Conservation (phyloP, 2,797 vertebrate genomes). For the Sarcophilus harrisii region DNA sequence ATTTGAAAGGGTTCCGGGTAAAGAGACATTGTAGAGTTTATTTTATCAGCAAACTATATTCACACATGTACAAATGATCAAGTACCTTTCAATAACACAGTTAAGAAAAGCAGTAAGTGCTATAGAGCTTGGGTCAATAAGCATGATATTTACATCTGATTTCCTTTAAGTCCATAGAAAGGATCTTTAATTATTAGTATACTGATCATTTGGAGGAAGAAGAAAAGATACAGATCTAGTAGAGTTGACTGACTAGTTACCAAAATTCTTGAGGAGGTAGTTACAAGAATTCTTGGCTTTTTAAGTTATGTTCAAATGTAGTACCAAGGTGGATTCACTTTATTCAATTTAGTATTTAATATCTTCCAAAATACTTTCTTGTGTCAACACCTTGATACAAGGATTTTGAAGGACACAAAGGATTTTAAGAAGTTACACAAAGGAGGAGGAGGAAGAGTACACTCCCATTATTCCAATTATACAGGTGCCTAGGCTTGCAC, state of each 20-base stretch:
- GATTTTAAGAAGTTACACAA: too few species aligned
- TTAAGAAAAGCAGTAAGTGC: not conserved
- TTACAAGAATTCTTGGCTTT: not conserved
- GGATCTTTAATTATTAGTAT: not conserved
- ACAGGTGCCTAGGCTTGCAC: too few species aligned
- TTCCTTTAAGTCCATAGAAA: too few species aligned
- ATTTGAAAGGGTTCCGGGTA: not conserved
- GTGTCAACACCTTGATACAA: not conserved
- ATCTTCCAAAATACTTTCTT: not conserved
- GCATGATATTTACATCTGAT: not conserved
- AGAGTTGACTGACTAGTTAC: not conserved
- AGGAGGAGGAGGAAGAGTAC: too few species aligned
- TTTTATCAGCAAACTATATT: not conserved
- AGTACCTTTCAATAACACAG: not conserved
- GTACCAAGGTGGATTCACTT: not conserved
- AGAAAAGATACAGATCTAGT: not conserved
- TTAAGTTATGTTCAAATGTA: not conserved
- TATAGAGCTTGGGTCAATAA: not conserved
- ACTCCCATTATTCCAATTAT: too few species aligned
- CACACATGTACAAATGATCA: not conserved
- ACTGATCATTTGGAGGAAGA: not conserved
- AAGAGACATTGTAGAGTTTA: not conserved
- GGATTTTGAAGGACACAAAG: too few species aligned
- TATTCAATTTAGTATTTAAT: not conserved
- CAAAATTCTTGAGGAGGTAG: not conserved